Conservation (phyloP, 2,797 vertebrate species). For the Sciurus vulgaris region DNA sequence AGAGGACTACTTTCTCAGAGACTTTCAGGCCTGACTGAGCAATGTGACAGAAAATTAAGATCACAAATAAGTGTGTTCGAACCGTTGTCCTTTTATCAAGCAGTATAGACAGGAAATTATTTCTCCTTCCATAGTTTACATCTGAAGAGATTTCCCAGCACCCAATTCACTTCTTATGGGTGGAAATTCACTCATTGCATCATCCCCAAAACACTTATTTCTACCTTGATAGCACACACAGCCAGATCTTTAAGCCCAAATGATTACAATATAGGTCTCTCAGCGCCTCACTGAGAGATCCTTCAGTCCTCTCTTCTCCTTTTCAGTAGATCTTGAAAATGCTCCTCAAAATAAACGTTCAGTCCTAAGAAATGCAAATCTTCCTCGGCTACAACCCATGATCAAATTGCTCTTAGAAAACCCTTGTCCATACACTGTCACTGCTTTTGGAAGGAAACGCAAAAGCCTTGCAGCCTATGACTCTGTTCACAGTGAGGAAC, state of each 20-base stretch:
- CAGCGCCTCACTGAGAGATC: background rate
- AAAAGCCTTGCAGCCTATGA: background rate
- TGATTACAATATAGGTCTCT: background rate
- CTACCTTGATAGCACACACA: background rate
- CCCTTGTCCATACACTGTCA: background rate
- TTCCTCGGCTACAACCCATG: background rate
- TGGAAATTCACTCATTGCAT: background rate
- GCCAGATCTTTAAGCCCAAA: background rate
- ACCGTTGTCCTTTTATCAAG: background rate
- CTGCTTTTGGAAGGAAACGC: background rate
- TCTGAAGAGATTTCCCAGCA: background rate
- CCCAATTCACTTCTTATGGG: background rate
- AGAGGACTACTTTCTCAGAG: background rate
- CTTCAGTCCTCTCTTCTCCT: background rate
- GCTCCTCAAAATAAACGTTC: background rate
- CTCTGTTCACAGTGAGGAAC: background rate
- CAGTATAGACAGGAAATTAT: conserved; percentile 4
- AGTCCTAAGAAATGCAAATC: conserved; percentile 8
- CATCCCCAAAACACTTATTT: background rate
- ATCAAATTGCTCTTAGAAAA: background rate
- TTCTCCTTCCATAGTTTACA: background rate
- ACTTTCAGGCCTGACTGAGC: background rate
- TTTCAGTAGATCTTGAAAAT: conserved; percentile 48
- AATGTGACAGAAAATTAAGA: background rate
- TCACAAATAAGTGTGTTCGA: conserved; percentile 1